These are phyloP conservation scores for Pithys albifrons DNA, from an alignment of 2,113 vertebrate genomes.

Conservation along the genomic window DNA sequence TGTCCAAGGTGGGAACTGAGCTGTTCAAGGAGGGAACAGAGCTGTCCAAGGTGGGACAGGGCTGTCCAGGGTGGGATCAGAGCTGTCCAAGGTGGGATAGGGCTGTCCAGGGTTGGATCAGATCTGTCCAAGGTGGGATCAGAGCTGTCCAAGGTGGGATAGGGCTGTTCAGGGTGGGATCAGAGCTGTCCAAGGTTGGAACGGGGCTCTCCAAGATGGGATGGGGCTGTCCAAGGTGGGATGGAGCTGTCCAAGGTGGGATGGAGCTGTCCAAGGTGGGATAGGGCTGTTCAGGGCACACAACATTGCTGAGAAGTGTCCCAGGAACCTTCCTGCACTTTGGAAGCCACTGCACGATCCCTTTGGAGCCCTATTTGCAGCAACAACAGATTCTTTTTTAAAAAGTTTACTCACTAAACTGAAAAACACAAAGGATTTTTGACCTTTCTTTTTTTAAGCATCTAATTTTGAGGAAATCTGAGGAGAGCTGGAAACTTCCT, in stretches of 20 bases:
- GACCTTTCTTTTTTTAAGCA: not conserved
- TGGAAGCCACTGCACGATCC: not conserved
- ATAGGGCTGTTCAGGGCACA: not conserved
- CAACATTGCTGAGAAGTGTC: not conserved
- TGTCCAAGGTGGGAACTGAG: no score
- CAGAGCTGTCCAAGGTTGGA: no score
- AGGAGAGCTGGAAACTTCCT: slow-evolving; percentile 1
- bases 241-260: no score
- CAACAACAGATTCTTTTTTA: not conserved
- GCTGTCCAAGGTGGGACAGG: not conserved
- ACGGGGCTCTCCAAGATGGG: no score
- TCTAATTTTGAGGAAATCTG: not conserved
- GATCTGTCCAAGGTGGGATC: no score
- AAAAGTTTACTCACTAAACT: not conserved
- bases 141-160: no score
- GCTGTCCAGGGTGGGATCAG: not conserved
- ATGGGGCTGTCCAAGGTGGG: no score
- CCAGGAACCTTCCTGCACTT: not conserved
- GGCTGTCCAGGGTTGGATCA: no score
- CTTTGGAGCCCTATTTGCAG: not conserved
- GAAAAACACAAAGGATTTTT: not conserved
- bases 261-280: not conserved
- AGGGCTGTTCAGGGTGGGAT: no score
- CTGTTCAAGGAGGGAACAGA: no score
- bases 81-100: no score